These are phyloP conservation scores for Tauraco erythrolophus DNA, from an alignment of 2,113 vertebrate species.

Conservation along the genomic window DNA sequence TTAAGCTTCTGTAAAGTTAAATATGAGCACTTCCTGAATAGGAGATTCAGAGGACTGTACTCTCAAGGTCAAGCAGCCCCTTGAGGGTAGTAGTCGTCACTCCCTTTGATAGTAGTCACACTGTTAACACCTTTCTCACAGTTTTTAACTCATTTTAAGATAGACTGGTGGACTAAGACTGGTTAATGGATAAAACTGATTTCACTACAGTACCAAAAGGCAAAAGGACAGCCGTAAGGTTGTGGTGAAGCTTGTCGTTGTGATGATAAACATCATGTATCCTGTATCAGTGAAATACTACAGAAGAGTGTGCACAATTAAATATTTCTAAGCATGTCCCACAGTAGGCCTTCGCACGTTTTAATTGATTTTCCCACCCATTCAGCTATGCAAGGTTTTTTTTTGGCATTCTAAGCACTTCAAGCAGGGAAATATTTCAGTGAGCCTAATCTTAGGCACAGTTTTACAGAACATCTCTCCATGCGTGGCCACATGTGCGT, in stretches of 20 bases:
- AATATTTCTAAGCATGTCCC: neutral
- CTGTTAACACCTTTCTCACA: neutral
- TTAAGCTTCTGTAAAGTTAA: neutral
- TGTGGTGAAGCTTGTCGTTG: neutral
- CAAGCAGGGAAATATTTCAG: neutral
- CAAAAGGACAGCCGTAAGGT: neutral
- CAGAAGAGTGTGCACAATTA: neutral
- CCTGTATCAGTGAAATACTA: neutral
- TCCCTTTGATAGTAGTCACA: neutral
- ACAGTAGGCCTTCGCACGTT: neutral
- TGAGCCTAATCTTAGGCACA: neutral
- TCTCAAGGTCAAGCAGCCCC: neutral
- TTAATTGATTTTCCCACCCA: neutral
- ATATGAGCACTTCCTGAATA: neutral
- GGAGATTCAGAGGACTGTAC: neutral
- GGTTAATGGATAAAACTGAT: neutral
- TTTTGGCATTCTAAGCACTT: neutral
- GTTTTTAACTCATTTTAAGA: neutral
- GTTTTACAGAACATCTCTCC: neutral
- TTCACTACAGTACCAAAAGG: neutral
- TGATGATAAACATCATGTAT: neutral
- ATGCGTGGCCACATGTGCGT: rapidly evolving
- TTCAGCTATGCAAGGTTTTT: neutral
- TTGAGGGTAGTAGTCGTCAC: neutral
- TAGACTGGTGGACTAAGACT: neutral